These are phyloP conservation scores for Chelidonichthys spinosus DNA, from an alignment of 2,797 vertebrate genomes.

Conservation along the genomic window DNA sequence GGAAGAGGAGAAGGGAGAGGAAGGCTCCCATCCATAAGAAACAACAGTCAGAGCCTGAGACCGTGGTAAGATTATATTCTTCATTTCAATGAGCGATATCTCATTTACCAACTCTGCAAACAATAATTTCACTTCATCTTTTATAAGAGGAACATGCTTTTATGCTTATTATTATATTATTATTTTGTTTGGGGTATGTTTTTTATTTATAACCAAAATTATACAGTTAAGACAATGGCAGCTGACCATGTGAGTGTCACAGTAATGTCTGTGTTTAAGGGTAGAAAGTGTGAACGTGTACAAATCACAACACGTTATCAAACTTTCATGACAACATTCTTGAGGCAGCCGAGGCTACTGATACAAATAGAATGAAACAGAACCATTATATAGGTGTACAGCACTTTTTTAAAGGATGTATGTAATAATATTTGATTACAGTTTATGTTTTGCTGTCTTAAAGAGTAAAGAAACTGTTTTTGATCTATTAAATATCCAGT, in stretches of 20 bases:
- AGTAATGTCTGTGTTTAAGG: not conserved
- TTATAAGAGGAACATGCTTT: not conserved
- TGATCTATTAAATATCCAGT: constrained; percentile 76
- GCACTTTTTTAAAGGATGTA: not conserved
- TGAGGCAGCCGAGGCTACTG: not conserved
- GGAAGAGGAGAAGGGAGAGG: constrained; percentile 91
- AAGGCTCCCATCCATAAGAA: constrained; percentile 84
- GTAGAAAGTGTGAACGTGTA: not conserved
- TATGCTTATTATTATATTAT: not conserved
- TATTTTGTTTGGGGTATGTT: not conserved
- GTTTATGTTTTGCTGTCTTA: not conserved
- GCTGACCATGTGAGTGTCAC: constrained; percentile 87
- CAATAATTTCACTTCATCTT: not conserved
- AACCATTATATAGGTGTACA: not conserved
- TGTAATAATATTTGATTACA: not conserved
- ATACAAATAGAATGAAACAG: not conserved
- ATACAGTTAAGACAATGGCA: not conserved
- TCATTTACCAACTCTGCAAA: not conserved
- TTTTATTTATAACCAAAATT: not conserved
- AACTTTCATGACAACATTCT: not conserved
- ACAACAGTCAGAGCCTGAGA: constrained; percentile 83
- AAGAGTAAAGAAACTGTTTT: not conserved
- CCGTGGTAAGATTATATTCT: constrained; percentile 81
- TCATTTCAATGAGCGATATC: too few species aligned
- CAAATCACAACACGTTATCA: not conserved